Percentiles rank a stretch among this genome's conserved stretches.
Evolutionary conservation across 2,113 vertebrate species (phyloP).

Genomic region (Chelonoidis abingdonii): DNA sequence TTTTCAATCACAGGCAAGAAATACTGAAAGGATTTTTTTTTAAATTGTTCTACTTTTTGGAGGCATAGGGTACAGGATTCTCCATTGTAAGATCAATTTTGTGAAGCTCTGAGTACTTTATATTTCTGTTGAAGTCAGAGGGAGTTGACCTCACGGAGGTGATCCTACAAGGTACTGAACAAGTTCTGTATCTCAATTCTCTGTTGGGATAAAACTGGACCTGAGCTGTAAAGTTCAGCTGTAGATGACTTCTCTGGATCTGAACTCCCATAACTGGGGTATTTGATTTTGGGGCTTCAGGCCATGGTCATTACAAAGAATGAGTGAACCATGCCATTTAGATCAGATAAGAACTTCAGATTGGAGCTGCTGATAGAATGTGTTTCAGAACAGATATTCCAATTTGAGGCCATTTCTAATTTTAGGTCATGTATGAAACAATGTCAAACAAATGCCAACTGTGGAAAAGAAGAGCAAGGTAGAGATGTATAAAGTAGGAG

Average conservation of each 20-base stretch:
- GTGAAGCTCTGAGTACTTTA: not conserved
- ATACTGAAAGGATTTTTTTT: rapidly evolving
- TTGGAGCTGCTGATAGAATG: not conserved
- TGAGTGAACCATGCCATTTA: not conserved
- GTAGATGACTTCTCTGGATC: not conserved
- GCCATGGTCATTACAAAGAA: rapidly evolving
- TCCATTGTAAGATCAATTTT: not conserved
- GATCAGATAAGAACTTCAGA: not conserved
- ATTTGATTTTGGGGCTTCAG: not conserved
- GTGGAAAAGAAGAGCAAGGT: not conserved
- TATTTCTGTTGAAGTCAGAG: not conserved
- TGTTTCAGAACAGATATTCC: not conserved
- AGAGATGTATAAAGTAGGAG: not conserved
- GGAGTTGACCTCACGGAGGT: not conserved
- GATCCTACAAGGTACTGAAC: too few relatives aligned
- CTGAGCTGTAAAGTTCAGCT: not conserved
- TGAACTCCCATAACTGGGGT: not conserved
- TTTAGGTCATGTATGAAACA: not conserved
- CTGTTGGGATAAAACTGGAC: not conserved
- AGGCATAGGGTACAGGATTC: not conserved
- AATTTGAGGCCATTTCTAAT: not conserved
- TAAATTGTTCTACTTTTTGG: not conserved
- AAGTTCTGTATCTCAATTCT: rapidly evolving
- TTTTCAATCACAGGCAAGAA: not conserved
- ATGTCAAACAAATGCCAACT: not conserved